Evolutionary conservation across 2,113 vertebrate genomes (phyloP), one percentile per base, ranked within the genome.

Genomic region (Sisor rabdophorus): DNA sequence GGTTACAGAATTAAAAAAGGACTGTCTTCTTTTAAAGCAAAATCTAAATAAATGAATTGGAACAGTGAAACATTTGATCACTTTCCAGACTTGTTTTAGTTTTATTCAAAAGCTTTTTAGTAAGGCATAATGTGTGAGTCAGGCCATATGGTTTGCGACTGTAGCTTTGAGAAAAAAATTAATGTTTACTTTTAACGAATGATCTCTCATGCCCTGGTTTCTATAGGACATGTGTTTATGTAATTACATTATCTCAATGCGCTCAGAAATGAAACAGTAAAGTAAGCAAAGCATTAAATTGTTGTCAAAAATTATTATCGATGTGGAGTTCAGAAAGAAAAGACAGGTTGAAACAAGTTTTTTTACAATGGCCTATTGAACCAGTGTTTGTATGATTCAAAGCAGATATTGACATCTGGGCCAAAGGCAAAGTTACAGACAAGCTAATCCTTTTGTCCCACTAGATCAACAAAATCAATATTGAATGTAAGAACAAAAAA

Each of bases 61-160:
- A 22, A 55, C 50, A 70, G n/a, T 20, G 50, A 20, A 11, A 48
- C 16, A 53, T 13, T 22, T 22, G 16, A 3, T 71, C n/a, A 56
- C 2, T 47, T 28, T 68, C 65, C 47, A 50, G 8, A 17, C 8
- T 68, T 50, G n/a, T 17, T 50, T 48, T 7, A 26, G 13, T 50
- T 60, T 28, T 24, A 28, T 60, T 40, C 55, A 24, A 44, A 36
- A 77, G 11, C 20, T 10, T 50, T 50, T 65, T 13, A 44, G 19
- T 70, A 47, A 77, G 22, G 54, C 53, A 58, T 58, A 59, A 77
- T 50, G 53, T 69, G 75, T 70, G 47, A 52, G 22, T 36, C 50
- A 54, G 50, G 22, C 26, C 17, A 48, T 28, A 26, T 6, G n/a
- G 22, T 71, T 64, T 47, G 64, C 9, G 17, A 60, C n/a, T 59